A percentile compares a stretch with the other conserved stretches of the same genome.
Evolutionary conservation across 2,113 vertebrate genomes (phyloP).

Genomic region (Microtus pennsylvanicus): DNA sequence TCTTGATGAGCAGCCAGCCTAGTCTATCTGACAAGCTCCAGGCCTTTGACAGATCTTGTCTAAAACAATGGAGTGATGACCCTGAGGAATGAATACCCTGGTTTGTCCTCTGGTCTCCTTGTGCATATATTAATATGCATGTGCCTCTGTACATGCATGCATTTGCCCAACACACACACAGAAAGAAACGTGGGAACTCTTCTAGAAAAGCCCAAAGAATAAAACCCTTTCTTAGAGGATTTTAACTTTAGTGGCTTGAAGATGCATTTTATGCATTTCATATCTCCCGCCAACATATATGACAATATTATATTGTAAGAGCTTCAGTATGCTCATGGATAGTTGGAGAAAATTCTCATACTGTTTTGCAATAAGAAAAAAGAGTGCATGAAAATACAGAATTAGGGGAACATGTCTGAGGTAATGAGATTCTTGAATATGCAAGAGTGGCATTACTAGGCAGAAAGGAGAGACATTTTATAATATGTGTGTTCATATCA

Average conservation of each 20-base stretch:
- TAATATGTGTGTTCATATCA: neutral
- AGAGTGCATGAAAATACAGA: neutral
- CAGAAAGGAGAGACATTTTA: neutral
- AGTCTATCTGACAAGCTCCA: neutral
- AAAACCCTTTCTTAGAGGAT: neutral
- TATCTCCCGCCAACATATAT: neutral
- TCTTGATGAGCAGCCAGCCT: neutral
- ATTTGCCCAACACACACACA: neutral
- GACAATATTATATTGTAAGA: neutral
- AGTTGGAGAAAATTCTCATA: neutral
- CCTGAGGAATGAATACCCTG: neutral
- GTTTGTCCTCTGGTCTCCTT: neutral
- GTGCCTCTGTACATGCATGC: neutral
- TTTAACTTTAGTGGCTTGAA: neutral
- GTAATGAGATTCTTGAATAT: neutral
- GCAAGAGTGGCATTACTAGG: neutral
- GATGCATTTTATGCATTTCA: neutral
- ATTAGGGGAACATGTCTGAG: neutral
- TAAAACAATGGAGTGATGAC: neutral
- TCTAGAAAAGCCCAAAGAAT: neutral
- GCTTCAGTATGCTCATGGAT: neutral
- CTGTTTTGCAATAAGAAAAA: neutral
- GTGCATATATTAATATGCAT: too few relatives aligned
- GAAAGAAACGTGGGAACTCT: neutral
- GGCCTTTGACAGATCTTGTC: neutral